A percentile compares a stretch with the other conserved stretches of the same genome.
Conservation (phyloP, 2,888 invertebrate genomes). For the Acanthosepion esculentum region DNA sequence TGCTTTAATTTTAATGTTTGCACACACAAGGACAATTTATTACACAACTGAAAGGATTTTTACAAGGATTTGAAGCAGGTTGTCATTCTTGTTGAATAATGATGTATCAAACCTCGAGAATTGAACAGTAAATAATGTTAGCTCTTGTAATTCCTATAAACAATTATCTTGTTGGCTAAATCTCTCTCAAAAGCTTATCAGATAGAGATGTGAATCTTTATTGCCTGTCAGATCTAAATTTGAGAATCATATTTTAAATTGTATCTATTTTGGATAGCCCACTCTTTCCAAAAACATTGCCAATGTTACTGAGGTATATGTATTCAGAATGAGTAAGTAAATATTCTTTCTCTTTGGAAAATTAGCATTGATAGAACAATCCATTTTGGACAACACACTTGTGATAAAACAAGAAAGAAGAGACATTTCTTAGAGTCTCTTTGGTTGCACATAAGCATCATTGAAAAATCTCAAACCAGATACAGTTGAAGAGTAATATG, state of each 20-base stretch:
- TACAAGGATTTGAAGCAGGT: background rate
- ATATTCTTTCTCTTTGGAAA: constrained; percentile 21
- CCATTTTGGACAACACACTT: constrained; percentile 18
- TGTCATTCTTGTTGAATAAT: background rate
- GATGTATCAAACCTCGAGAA: background rate
- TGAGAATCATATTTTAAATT: background rate
- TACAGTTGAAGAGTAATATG: background rate
- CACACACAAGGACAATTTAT: background rate
- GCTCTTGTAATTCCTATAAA: background rate
- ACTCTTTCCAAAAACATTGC: background rate
- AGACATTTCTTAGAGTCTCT: background rate
- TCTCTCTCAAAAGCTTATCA: background rate
- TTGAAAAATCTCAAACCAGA: background rate
- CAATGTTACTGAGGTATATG: background rate
- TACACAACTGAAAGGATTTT: background rate
- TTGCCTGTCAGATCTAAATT: background rate
- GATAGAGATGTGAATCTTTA: background rate
- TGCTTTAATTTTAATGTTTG: too few relatives aligned
- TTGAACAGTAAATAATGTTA: background rate
- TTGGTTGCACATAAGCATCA: background rate
- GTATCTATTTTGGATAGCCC: background rate
- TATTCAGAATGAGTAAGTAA: background rate
- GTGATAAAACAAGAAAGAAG: background rate
- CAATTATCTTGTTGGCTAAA: background rate
- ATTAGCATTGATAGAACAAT: background rate